Conservation (phyloP, 2,888 invertebrate genomes). For the Drosophila mimetica region DNA sequence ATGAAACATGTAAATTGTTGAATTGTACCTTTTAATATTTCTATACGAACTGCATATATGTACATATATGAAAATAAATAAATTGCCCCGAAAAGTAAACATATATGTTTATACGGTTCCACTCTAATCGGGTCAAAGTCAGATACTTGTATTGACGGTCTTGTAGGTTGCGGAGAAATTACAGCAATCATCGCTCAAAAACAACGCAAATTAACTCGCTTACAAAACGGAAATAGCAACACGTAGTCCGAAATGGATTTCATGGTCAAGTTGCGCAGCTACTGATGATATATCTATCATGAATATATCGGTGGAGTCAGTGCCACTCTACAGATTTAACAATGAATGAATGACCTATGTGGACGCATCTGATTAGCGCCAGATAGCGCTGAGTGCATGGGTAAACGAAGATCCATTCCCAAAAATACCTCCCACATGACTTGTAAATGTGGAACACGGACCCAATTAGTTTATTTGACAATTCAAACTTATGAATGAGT, state of each 20-base stretch:
- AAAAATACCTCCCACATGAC: slow-evolving; percentile 16
- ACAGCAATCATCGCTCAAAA: slow-evolving; percentile 51
- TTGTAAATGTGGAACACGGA: slow-evolving; percentile 11
- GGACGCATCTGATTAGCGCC: slow-evolving; percentile 60
- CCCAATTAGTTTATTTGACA: slow-evolving; percentile 13
- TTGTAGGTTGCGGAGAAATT: slow-evolving; percentile 56
- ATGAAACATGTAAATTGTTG: too few species aligned
- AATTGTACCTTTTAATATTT: not conserved
- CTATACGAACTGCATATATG: not conserved
- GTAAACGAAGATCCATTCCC: slow-evolving; percentile 57
- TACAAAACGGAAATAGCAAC: slow-evolving; percentile 75
- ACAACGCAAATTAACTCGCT: slow-evolving; percentile 69
- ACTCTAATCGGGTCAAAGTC: slow-evolving; percentile 73
- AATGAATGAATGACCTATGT: slow-evolving; percentile 34
- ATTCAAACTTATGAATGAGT: slow-evolving; percentile 68
- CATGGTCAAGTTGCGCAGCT: slow-evolving; percentile 72
- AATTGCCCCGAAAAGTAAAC: slow-evolving; percentile 46
- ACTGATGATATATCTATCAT: slow-evolving; percentile 27
- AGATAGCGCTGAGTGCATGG: slow-evolving; percentile 66
- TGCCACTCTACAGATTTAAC: slow-evolving; percentile 10
- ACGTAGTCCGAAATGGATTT: slow-evolving; percentile 70
- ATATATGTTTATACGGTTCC: too few species aligned
- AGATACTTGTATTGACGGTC: slow-evolving; percentile 37
- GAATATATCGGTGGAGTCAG: not conserved
- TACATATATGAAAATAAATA: not conserved